These are phyloP conservation scores for Lutraria rhynchaena DNA, from an alignment of 1,140 invertebrate genomes.

Conservation along the genomic window DNA sequence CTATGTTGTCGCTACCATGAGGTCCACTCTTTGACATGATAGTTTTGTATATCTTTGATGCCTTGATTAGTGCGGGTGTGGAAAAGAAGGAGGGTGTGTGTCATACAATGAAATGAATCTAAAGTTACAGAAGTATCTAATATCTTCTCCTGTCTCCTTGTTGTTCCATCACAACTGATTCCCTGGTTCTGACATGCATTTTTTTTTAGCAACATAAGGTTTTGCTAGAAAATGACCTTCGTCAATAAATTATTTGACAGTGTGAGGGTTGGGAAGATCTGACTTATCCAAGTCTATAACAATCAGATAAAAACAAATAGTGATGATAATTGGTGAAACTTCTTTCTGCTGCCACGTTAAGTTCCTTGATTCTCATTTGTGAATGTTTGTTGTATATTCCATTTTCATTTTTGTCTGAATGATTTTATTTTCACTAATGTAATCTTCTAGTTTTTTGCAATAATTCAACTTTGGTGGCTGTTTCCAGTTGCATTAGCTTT, in stretches of 20 bases:
- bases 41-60: not conserved
- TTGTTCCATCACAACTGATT: slow-evolving; percentile 21
- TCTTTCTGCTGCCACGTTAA: slow-evolving; percentile 59
- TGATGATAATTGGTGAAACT: slow-evolving; percentile 49
- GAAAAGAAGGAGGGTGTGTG: not conserved
- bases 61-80: not conserved
- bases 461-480: not conserved
- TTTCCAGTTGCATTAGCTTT: not conserved
- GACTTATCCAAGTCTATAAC: slow-evolving; percentile 9
- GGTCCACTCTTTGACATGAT: not conserved
- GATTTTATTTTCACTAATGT: slow-evolving; percentile 10
- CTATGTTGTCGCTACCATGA: slow-evolving; percentile 11
- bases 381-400: slow-evolving; percentile 32
- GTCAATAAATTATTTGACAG: too few relatives aligned
- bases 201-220: not conserved
- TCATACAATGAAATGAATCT: slow-evolving; percentile 26
- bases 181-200: not conserved
- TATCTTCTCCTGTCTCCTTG: slow-evolving; percentile 19
- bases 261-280: not conserved
- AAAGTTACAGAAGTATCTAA: slow-evolving; percentile 20
- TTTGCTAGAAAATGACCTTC: slow-evolving; percentile 25
- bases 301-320: slow-evolving; percentile 43
- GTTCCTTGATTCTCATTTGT: slow-evolving; percentile 49
- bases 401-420: slow-evolving; percentile 7
- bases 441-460: not conserved